Evolutionary conservation across 2,888 invertebrate species (phyloP).

Genomic region (Phengaris alcon): DNA sequence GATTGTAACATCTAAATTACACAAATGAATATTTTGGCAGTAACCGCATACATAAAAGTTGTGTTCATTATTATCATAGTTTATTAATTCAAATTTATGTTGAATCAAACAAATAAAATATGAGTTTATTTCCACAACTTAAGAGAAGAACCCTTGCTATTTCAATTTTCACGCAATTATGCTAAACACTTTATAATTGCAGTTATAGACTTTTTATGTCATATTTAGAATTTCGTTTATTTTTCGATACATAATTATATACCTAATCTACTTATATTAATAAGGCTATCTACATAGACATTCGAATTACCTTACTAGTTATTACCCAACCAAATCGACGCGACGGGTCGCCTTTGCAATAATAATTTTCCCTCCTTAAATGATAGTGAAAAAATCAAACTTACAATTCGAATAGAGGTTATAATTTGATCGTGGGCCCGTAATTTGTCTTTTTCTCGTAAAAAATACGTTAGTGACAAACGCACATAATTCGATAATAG

Average conservation of each 20-base stretch:
- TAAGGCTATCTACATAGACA: background rate
- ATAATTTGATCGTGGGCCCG: background rate
- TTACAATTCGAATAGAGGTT: background rate
- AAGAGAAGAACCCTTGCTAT: too few relatives aligned
- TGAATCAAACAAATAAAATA: background rate
- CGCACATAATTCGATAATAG: conserved; percentile 75
- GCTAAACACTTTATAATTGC: too few relatives aligned
- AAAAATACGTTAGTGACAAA: conserved; percentile 57
- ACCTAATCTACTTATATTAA: too few relatives aligned
- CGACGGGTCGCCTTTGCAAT: background rate
- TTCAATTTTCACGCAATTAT: too few relatives aligned
- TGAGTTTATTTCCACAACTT: too few relatives aligned
- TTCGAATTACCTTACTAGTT: background rate
- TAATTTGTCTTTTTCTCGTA: conserved; percentile 21
- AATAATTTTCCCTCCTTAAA: background rate
- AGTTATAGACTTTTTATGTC: too few relatives aligned
- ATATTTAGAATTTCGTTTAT: too few relatives aligned
- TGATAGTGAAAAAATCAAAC: conserved; percentile 5
- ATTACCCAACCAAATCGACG: background rate
- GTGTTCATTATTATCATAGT: too few relatives aligned
- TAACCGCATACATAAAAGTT: background rate
- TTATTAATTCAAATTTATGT: background rate
- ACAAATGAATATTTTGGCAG: background rate
- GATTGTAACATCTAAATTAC: background rate
- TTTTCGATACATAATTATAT: too few relatives aligned